Conservation (phyloP, 2,113 vertebrate species). For the Ramphastos sulfuratus region DNA sequence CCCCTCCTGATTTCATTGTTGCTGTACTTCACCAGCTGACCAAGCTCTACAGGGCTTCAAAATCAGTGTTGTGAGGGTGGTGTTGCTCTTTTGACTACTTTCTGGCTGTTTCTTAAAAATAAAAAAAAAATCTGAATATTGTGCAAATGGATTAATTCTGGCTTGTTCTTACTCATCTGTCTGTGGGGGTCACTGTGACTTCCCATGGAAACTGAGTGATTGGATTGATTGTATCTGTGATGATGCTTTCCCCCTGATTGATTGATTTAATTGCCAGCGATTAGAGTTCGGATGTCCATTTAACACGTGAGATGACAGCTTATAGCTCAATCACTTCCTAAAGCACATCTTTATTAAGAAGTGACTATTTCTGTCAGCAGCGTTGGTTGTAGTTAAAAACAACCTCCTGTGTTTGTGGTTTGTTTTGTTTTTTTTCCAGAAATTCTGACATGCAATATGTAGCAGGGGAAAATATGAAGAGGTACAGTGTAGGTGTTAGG, state of each 20-base stretch:
- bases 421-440: not conserved
- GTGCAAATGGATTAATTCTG: not conserved
- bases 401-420: not conserved
- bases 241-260: slow-evolving; percentile 30
- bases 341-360: slow-evolving; percentile 50
- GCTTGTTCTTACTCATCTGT: not conserved
- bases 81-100: not conserved
- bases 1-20: rapidly evolving
- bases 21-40: not conserved
- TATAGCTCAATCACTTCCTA: slow-evolving; percentile 48
- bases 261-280: slow-evolving; percentile 55
- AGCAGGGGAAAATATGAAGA: not conserved
- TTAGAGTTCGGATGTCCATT: slow-evolving; percentile 55
- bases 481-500: not conserved
- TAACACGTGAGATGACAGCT: slow-evolving; percentile 29
- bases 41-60: rapidly evolving
- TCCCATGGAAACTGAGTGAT: not conserved
- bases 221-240: not conserved
- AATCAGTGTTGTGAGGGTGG: not conserved
- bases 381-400: slow-evolving; percentile 12
- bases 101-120: not conserved
- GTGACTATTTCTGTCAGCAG: slow-evolving; percentile 17
- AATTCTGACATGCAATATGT: not conserved
- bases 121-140: not conserved
- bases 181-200: not conserved